Conservation (phyloP, 2,888 invertebrate genomes). For the Lasius platythorax region DNA sequence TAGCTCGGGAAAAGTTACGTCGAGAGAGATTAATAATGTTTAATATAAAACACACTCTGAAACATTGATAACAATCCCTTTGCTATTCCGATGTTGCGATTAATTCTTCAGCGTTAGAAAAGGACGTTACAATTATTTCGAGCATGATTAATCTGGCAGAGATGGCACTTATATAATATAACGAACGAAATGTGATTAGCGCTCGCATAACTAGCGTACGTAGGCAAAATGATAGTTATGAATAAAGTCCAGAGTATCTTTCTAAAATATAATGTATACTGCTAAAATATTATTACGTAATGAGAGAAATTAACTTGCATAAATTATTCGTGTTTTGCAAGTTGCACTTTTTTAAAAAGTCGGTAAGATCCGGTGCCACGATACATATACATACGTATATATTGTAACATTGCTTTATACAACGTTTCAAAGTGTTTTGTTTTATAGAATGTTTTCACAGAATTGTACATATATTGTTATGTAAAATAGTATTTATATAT, state of each 20-base stretch:
- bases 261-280: conserved; percentile 45
- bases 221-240: conserved; percentile 31
- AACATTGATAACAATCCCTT: conserved; percentile 13
- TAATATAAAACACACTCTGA: conserved; percentile 12
- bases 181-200: conserved; percentile 40
- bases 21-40: conserved; percentile 38
- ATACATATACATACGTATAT: not conserved
- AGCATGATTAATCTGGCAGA: conserved; percentile 29
- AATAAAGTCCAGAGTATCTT: conserved; percentile 44
- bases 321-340: conserved; percentile 49
- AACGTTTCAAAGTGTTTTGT: conserved; percentile 40
- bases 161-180: conserved; percentile 10
- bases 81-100: conserved; percentile 31
- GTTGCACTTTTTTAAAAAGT: conserved; percentile 40
- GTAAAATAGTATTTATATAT: conserved; percentile 47
- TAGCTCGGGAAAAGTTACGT: conserved; percentile 27
- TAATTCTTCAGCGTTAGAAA: not conserved
- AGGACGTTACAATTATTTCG: conserved; percentile 17
- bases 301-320: conserved; percentile 42
- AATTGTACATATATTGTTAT: conserved; percentile 47
- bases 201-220: conserved; percentile 35
- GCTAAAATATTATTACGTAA: conserved; percentile 47
- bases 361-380: conserved; percentile 48
- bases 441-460: conserved; percentile 49
- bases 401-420: conserved; percentile 46